These are phyloP conservation scores for Apteryx mantelli DNA, from an alignment of 2,113 vertebrate species.

Conservation along the genomic window DNA sequence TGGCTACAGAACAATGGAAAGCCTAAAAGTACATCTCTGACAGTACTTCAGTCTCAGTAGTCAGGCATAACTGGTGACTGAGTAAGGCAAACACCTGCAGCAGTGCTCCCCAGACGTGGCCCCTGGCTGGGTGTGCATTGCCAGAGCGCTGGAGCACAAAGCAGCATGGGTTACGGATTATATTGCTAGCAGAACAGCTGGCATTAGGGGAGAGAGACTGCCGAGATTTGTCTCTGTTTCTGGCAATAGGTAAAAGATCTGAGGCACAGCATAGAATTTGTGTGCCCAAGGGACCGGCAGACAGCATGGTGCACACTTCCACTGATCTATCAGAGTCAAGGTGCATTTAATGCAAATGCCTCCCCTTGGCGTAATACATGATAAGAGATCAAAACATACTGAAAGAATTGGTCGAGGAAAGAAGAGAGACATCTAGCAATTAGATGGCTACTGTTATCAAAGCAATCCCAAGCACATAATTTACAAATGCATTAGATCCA, in stretches of 20 bases:
- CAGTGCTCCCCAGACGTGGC: too few relatives aligned
- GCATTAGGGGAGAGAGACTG: neutral
- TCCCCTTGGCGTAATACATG: accelerated
- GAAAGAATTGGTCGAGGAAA: neutral
- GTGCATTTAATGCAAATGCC: neutral
- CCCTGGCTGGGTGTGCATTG: too few relatives aligned
- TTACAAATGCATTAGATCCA: neutral
- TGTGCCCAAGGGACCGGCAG: neutral
- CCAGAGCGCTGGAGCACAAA: too few relatives aligned
- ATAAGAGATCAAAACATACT: neutral
- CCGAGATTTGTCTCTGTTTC: neutral
- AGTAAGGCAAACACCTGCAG: too few relatives aligned
- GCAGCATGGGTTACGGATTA: too few relatives aligned
- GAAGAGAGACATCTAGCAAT: neutral
- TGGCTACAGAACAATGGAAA: too few relatives aligned
- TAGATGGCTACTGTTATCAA: neutral
- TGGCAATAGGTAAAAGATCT: neutral
- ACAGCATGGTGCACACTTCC: neutral
- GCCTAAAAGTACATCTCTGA: too few relatives aligned
- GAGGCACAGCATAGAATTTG: neutral
- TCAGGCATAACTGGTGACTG: too few relatives aligned
- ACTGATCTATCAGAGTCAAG: accelerated
- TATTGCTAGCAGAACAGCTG: neutral
- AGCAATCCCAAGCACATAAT: neutral
- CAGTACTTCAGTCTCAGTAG: too few relatives aligned